Conservation (phyloP, 2,797 vertebrate genomes). For the Amblyopsis hoosieri region DNA sequence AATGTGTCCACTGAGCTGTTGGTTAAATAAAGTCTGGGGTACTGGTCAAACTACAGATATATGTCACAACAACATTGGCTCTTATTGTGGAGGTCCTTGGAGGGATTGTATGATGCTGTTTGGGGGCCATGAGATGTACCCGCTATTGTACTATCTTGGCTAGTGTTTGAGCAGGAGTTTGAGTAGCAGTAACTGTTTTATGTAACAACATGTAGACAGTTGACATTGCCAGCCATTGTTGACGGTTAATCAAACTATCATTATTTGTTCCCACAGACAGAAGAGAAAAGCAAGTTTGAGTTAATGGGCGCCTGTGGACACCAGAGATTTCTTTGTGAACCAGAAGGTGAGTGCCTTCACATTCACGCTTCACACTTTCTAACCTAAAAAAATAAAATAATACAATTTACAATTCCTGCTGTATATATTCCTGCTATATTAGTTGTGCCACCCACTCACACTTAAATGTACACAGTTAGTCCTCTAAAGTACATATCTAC, state of each 20-base stretch:
- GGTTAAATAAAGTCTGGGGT: neutral
- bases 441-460: neutral
- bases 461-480: slow-evolving; percentile 1
- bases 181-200: no score
- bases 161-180: no score
- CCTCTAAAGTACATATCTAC: neutral
- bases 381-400: no score
- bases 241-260: neutral
- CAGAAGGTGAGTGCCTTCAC: slow-evolving; percentile 68
- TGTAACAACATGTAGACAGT: no score
- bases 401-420: no score
- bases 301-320: slow-evolving; percentile 67
- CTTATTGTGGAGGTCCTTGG: no score
- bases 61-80: no score
- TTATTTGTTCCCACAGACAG: slow-evolving; percentile 58
- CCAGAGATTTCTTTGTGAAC: slow-evolving; percentile 58
- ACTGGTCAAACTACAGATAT: no score
- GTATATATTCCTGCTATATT: neutral
- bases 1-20: slow-evolving; percentile 12
- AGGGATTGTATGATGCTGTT: no score
- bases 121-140: no score
- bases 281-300: slow-evolving; percentile 73
- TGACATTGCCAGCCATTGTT: neutral
- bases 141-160: no score
- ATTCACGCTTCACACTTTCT: no score